Base-by-base conservation (phyloP, 1,140 invertebrate species). In the Berghia stephanieae region DNA sequence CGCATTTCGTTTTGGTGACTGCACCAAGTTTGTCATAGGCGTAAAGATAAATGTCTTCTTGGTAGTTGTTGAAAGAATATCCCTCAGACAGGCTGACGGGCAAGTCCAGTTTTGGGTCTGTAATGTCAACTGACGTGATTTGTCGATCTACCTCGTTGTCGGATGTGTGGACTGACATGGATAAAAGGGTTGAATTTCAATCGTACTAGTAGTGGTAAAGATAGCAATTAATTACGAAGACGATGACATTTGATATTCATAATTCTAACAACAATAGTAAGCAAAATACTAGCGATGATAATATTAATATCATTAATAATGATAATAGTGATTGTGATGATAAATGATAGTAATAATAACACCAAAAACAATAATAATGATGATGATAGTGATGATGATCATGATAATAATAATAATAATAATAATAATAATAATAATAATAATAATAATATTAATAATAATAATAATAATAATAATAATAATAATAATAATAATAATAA, bases 11-110 rank as follows among this genome's bases (percentile, higher is more conserved):
- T 6, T 21, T 77, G 0, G 57, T 79, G 18, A 42, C 18, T 1
- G 83, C 76, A 2, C 82, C 83, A 1, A 80, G 63, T 5, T 24
- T 79, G 71, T 87, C 86, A 6, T 49, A 79, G 10, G 86, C 81
- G 18, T 78, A 60, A 24, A 82, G 83, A 38, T 67, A 76, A n/a
- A 84, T 77, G 0, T 52, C 42, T 66, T 84, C 78, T 10, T 70
- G 72, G 67, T 83, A 78, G 24, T 80, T 71, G 43, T 81, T 75
- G 55, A 80, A 83, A 10, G 77, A 67, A 0, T 83, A 79, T 3
- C 85, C 86, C 27, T 83, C 44, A 0, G 81, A 82, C 42, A 86
- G 70, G 3, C 76, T 71, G 13, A 81, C 77, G 0, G 67, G 34
- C 13, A 71, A 5, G 1, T 31, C n/a, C 21, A 73, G n/a, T 1